These are phyloP conservation scores for Arothron firmamentum DNA, from an alignment of 2,113 vertebrate genomes.

Conservation along the genomic window DNA sequence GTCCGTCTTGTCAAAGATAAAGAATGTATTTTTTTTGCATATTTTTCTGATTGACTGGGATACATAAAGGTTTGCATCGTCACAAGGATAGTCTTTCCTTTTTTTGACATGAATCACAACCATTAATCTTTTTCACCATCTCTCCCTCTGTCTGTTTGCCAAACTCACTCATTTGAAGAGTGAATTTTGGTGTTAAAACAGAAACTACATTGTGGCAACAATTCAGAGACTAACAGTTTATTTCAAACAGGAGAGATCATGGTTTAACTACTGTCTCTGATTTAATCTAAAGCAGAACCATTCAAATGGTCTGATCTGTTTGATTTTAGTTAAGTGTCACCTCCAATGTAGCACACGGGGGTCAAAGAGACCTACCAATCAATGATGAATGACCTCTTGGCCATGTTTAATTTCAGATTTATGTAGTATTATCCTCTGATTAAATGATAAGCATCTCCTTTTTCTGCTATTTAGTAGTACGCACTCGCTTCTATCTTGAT, in stretches of 20 bases:
- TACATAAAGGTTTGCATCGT: conserved; percentile 4
- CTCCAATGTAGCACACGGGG: conserved; percentile 8
- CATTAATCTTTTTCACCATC: conserved; percentile 28
- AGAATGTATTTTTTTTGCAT: conserved; percentile 1
- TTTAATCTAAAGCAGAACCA: conserved; percentile 48
- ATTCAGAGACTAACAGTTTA: conserved; percentile 55
- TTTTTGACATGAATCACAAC: conserved; percentile 8
- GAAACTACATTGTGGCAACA: conserved; percentile 46
- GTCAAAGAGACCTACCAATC: no score
- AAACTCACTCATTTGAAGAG: conserved; percentile 12
- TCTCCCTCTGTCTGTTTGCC: conserved; percentile 6
- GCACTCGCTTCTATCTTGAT: no score
- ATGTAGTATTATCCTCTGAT: no score
- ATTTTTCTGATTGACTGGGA: conserved; percentile 8
- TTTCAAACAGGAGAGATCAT: conserved; percentile 58
- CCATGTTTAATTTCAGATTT: no score
- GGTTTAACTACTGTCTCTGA: conserved; percentile 67
- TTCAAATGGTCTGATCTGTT: neutral
- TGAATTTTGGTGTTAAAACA: conserved; percentile 45
- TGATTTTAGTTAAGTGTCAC: conserved; percentile 36
- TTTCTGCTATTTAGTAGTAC: no score
- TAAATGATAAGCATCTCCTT: no score
- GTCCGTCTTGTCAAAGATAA: neutral
- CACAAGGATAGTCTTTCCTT: neutral
- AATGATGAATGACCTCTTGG: neutral